Evolutionary conservation across 2,113 vertebrate species (phyloP), one percentile per base, ranked within the genome.

Genomic region (Sialia sialis): DNA sequence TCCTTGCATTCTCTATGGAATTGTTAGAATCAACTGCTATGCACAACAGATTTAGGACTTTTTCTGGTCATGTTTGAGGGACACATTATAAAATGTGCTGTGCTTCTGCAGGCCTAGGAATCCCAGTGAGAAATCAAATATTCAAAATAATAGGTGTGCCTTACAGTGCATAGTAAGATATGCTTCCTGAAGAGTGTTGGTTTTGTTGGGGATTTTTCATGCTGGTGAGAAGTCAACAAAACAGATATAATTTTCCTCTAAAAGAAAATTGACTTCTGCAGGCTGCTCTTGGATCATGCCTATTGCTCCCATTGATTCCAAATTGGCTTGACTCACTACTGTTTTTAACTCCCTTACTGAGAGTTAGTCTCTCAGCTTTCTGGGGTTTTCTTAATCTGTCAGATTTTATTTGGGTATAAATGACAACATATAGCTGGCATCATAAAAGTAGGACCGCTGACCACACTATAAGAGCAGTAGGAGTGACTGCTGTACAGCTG

Each of bases 341-440:
- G 4, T 76, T 49, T 92, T 95, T 89, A 83, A 59, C 25, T 85
- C 14, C n/a, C n/a, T 77, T 73, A 64, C 22, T 29, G 68, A 59
- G n/a, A 78, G 49, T 44, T n/a, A 77, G 11, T 83, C 25, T 80
- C 13, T 51, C 55, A 34, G 43, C 7, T 90, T 91, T 86, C 51
- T 84, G 63, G 5, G 0, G 5, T 34, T 75, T 70, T 72, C 73
- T 54, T 21, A 73, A 60, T 67, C 48, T 8, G 22, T 84, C 62
- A 46, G 46, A 56, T 91, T 95, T 95, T 92, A 46, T 76, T 82
- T 76, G 38, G 14, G 34, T 78, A 44, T 91, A 82, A 94, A 89
- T 79, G 58, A 46, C 54, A 92, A 64, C 38, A 69, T 2, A 9
- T 64, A 76, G 39, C 75, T 93, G 76, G 62, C 73, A n/a, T 41